Base-by-base conservation (phyloP, 2,888 invertebrate species). In the Lumbricus terrestris region DNA sequence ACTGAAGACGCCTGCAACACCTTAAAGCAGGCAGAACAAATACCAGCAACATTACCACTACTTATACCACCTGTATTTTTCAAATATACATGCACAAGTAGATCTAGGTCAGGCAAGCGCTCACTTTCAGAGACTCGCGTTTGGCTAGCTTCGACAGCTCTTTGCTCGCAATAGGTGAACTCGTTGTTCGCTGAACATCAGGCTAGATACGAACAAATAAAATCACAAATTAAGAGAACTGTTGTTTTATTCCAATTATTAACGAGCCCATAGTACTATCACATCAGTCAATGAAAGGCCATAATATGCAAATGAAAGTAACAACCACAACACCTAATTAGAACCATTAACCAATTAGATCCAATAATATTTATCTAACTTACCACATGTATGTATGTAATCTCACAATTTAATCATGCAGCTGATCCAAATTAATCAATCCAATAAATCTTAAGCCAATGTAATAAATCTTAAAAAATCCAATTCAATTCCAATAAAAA, bases 91-190 rank as follows among this genome's bases (percentile, higher is more conserved):
- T 6, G n/a, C 69, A 69, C 8, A n/a, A 69, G 29, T 69, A 69
- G 69, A 5, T 69, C 69, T 69, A 85, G 0, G 35, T 33, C 85
- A 35, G 85, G 35, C 23, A 16, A 35, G n/a, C 20, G 33, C 88
- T 35, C n/a, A 91, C 91, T 54, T 91, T 91, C n/a, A 91, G 85
- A 47, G 91, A 91, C 42, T 91, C 91, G 47, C 90, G 88, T 40
- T 91, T 91, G 20, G 82, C 29, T 38, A 88, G 37, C 40, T 88
- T 90, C 23, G 90, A 37, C 23, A 90, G 82, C 33, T 91, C 91
- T 35, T 89, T 90, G 38, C 85, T 85, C 8, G 85, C 85, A 69
- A 29, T 29, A 69, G 29, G 69, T n/a, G n/a, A 1, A 85, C 85
- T 85, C 18, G 82, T 82, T 1, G 85, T 35, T 35, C 69, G 69